Base-by-base conservation (phyloP, 2,113 vertebrate species). In the Patagioenas fasciata region DNA sequence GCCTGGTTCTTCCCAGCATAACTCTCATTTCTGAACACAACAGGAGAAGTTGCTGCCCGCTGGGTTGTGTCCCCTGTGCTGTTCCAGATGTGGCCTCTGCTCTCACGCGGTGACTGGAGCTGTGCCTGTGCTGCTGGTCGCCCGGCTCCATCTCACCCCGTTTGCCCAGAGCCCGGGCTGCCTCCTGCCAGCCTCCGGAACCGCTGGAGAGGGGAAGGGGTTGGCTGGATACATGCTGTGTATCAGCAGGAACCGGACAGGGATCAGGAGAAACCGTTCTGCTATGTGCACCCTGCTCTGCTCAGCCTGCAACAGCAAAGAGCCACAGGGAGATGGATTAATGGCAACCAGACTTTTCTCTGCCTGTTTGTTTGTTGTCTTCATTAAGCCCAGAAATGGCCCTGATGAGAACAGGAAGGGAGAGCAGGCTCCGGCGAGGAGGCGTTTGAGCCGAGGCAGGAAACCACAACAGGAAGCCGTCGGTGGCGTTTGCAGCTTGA, bases 381-480 rank as follows among this genome's bases (percentile, higher is more conserved):
- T 79, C 90, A 78, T 47, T 29, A 81, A 79, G 77, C 29, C 89
- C 80, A 24, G 34, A 61, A 79, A 10, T 90, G 93, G 85, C 65
- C 88, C 51, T 64, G 84, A 74, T 60, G 95, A 87, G 88, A 92
- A 56, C 73, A 93, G 93, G 93, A 96, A 96, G 66, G 96, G 93
- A 93, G 91, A 95, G 61, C 92, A 77, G 75, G 66, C 87, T 44
- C n/a, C 0, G 2, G 31, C 2, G 64, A 70, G 92, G 88, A 86
- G 95, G 80, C 2, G 32, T 93, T 87, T 24, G 16, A 91, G 85
- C 48, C 2, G 21, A 81, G 83, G 86, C 96, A 97, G 96, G 96
- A 97, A 97, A 96, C 96, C 96, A 82, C 96, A 94, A 88, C 96
- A 96, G 96, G 96, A 97, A 96, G 81, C 93, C 34, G 1, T 32